Base-by-base conservation (phyloP, 2,888 invertebrate genomes). In the Polydrusus cervinus region DNA sequence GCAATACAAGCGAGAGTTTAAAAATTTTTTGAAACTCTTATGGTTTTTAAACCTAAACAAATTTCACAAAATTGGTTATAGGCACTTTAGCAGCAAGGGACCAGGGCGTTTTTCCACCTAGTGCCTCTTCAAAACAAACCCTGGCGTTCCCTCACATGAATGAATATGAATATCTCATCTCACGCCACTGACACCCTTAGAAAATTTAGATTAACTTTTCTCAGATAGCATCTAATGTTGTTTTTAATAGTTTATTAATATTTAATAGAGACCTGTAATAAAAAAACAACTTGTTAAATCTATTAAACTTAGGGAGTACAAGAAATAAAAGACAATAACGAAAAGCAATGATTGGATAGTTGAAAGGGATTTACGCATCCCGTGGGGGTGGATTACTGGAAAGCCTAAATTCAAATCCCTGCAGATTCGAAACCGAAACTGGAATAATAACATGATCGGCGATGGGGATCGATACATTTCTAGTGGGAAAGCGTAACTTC, bases 361-460 rank as follows among this genome's bases (percentile, higher is more conserved):
- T 65, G 72, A 69, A 65, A 69, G 72, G 76, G 76, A 72, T 76
- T 76, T 65, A 69, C 72, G 69, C 76, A 64, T 76, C 76, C 72
- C 76, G 30, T 55, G 76, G 76, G n/a, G 76, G 76, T 76, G 76
- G 79, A 79, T 79, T 78, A 79, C 71, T 66, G 51, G 74, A 79
- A 79, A 79, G 78, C 79, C 78, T 75, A 71, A 75, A 78, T 77
- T 75, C 76, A 75, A 79, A 78, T 79, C 79, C 79, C 75, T 60
- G 65, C 74, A 67, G 78, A 78, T 76, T 73, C 67, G 76, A 71
- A 75, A 73, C 74, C 74, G 71, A 74, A 75, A 75, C 74, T 71
- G 74, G 71, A 74, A 77, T 77, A 74, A 77, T 77, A 77, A 77
- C 77, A 55, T 77, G 77, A 76, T 76, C 76, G 76, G 73, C 57